phyloP scores from a whole-genome alignment of 2,888 invertebrate genomes.

The Hesperia comma region DNA sequence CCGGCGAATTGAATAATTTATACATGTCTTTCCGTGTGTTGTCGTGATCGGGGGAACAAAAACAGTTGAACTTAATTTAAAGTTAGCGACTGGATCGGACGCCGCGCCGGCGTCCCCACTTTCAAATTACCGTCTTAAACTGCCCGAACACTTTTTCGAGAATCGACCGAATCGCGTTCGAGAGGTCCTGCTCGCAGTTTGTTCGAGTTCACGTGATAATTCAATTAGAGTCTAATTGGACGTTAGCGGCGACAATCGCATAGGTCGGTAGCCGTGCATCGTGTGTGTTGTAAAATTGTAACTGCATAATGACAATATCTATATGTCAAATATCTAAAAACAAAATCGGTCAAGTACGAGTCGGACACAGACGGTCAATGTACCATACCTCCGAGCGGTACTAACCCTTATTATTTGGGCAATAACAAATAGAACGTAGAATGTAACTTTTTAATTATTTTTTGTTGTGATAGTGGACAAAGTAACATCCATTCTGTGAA shows the following conservation, averaged over 20 bases:
- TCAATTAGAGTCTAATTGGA: neutral
- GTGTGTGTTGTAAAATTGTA: too few species aligned
- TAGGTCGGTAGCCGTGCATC: too few species aligned
- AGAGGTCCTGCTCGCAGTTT: neutral
- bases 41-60: slow-evolving; percentile 8
- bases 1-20: slow-evolving; percentile 32
- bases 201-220: neutral
- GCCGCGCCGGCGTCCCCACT: slow-evolving; percentile 1
- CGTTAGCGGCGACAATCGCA: neutral
- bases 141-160: slow-evolving; percentile 14
- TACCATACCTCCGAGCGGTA: too few species aligned
- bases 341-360: too few species aligned
- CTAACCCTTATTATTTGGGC: too few species aligned
- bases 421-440: too few species aligned
- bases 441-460: too few species aligned
- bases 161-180: slow-evolving; percentile 12
- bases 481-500: too few species aligned
- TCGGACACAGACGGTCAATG: too few species aligned
- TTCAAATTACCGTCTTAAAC: slow-evolving; percentile 26
- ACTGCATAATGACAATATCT: too few species aligned
- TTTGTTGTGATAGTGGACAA: too few species aligned
- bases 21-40: slow-evolving; percentile 20
- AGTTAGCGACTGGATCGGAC: slow-evolving; percentile 21
- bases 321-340: too few species aligned
- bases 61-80: slow-evolving; percentile 28